These are phyloP conservation scores for Hormaphis cornu DNA, from an alignment of 1,140 invertebrate genomes.

Conservation along the genomic window DNA sequence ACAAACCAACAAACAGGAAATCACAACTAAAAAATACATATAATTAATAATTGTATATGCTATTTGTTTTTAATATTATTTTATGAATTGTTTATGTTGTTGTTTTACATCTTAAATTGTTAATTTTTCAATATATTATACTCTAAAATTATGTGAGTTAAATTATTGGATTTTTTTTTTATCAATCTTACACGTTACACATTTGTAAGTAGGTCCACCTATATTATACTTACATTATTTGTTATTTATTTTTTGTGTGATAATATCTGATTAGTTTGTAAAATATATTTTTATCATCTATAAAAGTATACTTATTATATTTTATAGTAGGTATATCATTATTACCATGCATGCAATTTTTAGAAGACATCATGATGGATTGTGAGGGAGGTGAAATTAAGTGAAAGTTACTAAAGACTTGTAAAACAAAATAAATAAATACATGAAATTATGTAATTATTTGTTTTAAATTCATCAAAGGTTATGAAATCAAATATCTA, in stretches of 20 bases:
- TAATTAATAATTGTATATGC: neutral
- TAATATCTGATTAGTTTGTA: neutral
- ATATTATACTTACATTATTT: neutral
- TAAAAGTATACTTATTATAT: neutral
- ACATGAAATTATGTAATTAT: no score
- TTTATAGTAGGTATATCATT: neutral
- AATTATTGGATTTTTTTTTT: conserved; percentile 4
- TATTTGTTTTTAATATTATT: conserved; percentile 1
- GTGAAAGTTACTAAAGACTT: no score
- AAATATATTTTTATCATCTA: neutral
- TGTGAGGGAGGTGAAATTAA: no score
- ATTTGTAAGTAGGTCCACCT: no score
- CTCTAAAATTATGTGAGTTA: neutral
- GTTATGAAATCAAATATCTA: no score
- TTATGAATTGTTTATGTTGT: conserved; percentile 12
- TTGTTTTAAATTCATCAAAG: no score
- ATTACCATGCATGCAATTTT: no score
- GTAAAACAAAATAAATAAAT: no score
- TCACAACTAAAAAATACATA: neutral
- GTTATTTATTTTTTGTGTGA: neutral
- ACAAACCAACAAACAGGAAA: conserved; percentile 8
- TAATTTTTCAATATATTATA: conserved; percentile 18
- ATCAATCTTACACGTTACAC: neutral
- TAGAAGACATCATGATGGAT: no score
- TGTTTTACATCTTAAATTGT: neutral